Percentiles rank a stretch among this genome's conserved stretches.
phyloP scores from a whole-genome alignment of 35 echinoderm and acorn worm genomes.

The Antedon bifida region DNA sequence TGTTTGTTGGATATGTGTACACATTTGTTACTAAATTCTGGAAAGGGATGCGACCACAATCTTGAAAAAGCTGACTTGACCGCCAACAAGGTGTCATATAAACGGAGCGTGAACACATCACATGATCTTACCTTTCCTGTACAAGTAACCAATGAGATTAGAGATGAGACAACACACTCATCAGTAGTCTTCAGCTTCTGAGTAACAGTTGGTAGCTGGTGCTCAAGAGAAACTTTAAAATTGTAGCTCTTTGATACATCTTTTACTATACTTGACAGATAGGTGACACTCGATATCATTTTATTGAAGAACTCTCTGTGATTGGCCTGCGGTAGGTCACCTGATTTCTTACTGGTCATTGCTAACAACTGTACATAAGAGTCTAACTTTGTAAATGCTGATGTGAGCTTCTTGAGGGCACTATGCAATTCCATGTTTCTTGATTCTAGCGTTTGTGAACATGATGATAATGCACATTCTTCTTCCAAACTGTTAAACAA shows the following conservation, averaged over 20 bases:
- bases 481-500: conserved; percentile 77
- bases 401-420: conserved; percentile 50
- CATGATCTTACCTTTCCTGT: conserved; percentile 89
- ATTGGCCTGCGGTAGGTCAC: conserved; percentile 61
- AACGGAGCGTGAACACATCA: too few species aligned
- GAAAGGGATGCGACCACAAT: too few species aligned
- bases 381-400: conserved; percentile 59
- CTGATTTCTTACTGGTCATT: conserved; percentile 64
- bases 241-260: conserved; percentile 99
- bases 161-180: conserved; percentile 92
- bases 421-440: conserved; percentile 95
- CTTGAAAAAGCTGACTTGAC: too few species aligned
- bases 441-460: conserved; percentile 79
- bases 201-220: conserved; percentile 82
- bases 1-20: too few species aligned
- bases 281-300: conserved; percentile 39
- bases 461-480: conserved; percentile 76
- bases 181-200: conserved; percentile 95
- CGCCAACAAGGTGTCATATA: too few species aligned
- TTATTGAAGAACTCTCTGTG: conserved; percentile 66
- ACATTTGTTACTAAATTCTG: too few species aligned
- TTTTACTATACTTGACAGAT: conserved; percentile 64
- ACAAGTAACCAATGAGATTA: conserved; percentile 73
- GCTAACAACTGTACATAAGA: conserved; percentile 66
- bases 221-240: conserved; percentile 96